Conservation (phyloP, 92 coral and sea anemone genomes). For the Pocillopora grandis region DNA sequence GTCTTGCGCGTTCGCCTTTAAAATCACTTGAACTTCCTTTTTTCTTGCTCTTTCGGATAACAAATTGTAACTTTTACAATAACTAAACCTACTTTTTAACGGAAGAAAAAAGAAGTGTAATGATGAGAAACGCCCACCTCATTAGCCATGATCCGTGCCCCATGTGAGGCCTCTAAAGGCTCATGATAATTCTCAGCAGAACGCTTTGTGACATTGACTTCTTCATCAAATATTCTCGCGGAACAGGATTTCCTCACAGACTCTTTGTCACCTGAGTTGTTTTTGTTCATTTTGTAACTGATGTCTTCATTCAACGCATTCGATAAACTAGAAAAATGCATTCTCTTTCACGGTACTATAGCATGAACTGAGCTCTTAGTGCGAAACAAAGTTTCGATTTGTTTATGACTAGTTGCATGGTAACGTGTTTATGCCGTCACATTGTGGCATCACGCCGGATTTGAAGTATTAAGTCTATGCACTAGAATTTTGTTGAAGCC, state of each 20-base stretch:
- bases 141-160: neutral
- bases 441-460: neutral
- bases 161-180: neutral
- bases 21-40: too few species aligned
- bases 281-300: neutral
- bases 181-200: neutral
- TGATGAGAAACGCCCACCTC: neutral
- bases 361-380: neutral
- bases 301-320: neutral
- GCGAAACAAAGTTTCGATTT: neutral
- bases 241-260: neutral
- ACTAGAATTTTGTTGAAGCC: neutral
- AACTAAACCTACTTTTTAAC: too few species aligned
- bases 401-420: neutral
- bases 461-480: neutral
- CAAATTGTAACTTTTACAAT: too few species aligned
- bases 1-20: too few species aligned
- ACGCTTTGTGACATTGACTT: neutral
- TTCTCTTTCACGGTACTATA: neutral
- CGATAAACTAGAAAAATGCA: neutral
- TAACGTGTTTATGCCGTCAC: neutral
- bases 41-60: too few species aligned
- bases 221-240: neutral
- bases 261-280: neutral
- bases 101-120: neutral